phyloP scores from a whole-genome alignment of 2,113 vertebrate species.

The Scytalopus superciliaris region DNA sequence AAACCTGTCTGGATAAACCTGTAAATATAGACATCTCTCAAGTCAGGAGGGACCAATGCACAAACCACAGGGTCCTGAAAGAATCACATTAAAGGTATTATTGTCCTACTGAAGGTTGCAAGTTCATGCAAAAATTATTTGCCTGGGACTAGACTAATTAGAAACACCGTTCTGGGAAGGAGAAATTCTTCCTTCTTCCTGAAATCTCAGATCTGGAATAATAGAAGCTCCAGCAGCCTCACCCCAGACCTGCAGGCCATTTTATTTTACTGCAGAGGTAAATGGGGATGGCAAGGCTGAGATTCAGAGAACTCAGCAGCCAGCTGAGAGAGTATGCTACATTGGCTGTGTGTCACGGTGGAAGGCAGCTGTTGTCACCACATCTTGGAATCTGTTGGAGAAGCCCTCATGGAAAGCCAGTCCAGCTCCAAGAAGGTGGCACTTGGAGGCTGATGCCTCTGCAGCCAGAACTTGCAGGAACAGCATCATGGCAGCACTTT shows the following conservation, averaged over 20 bases:
- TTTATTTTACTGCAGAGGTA: not conserved
- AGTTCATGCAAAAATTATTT: not conserved
- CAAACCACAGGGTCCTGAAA: accelerated
- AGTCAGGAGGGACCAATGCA: not conserved
- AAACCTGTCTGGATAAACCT: not conserved
- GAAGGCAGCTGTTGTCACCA: not conserved
- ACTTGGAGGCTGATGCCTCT: not conserved
- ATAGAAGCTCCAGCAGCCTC: not conserved
- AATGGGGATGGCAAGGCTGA: not conserved
- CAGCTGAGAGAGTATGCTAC: not conserved
- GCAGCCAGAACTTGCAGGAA: not conserved
- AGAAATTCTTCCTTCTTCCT: constrained; percentile 37
- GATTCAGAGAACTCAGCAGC: not conserved
- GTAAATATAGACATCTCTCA: not conserved
- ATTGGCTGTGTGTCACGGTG: not conserved
- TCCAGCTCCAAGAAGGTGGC: not conserved
- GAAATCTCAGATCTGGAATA: not conserved
- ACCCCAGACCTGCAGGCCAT: not conserved
- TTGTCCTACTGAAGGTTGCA: not conserved
- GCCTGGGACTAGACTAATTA: constrained; percentile 23
- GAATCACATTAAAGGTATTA: not conserved
- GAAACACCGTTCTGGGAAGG: not conserved
- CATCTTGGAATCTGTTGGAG: not conserved
- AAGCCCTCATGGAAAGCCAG: not conserved
- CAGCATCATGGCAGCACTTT: not conserved